A percentile compares a stretch with the other conserved stretches of the same genome.
These are phyloP conservation scores for Clarias gariepinus DNA, from an alignment of 2,113 vertebrate genomes.

Conservation along the genomic window DNA sequence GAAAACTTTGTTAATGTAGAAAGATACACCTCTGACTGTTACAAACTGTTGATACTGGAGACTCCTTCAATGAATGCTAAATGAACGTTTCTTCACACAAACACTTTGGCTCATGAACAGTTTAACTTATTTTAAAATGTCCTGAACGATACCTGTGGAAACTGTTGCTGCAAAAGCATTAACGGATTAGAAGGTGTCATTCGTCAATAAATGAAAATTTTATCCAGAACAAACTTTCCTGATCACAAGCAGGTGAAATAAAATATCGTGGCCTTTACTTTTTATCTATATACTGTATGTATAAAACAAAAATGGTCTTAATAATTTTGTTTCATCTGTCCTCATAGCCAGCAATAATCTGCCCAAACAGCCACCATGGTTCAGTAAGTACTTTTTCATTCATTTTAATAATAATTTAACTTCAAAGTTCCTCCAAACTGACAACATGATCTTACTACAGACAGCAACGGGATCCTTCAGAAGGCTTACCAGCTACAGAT, in stretches of 20 bases:
- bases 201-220: neutral
- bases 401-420: neutral
- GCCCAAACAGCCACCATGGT: neutral
- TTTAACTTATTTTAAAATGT: neutral
- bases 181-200: neutral
- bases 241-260: neutral
- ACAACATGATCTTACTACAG: conserved; percentile 56
- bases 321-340: neutral
- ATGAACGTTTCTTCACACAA: neutral
- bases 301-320: neutral
- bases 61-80: neutral
- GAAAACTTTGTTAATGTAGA: neutral
- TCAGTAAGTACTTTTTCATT: conserved; percentile 33
- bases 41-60: neutral
- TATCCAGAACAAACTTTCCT: neutral
- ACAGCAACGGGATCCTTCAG: conserved; percentile 34
- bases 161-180: neutral
- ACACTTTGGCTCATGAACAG: neutral
- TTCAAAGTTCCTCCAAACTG: neutral
- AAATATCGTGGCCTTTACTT: too few relatives aligned
- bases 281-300: neutral
- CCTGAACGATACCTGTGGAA: neutral
- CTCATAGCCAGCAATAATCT: conserved; percentile 26
- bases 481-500: conserved; percentile 57
- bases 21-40: neutral